Evolutionary conservation across 2,113 vertebrate genomes (phyloP).

Genomic region (Parotia lawesii): DNA sequence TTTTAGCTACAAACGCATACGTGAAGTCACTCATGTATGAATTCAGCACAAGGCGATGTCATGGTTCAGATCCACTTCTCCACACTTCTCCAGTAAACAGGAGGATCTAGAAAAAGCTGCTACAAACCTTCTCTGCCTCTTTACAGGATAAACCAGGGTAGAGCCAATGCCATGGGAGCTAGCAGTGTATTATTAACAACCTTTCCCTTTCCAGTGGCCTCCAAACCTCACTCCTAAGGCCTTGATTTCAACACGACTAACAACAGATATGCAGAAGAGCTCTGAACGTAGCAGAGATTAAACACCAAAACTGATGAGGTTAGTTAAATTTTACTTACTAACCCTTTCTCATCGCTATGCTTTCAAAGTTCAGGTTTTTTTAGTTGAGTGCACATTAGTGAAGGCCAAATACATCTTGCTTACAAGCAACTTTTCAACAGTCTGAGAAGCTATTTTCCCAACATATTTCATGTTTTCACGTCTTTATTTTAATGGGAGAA

Average conservation of each 20-base stretch:
- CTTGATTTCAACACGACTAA: accelerated
- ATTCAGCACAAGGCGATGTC: neutral
- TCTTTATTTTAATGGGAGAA: neutral
- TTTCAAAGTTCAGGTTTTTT: neutral
- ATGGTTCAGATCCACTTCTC: neutral
- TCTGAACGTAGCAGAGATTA: neutral
- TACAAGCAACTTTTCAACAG: neutral
- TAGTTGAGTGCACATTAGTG: neutral
- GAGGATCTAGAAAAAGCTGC: neutral
- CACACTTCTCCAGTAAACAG: neutral
- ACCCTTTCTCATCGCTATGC: neutral
- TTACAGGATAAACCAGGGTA: neutral
- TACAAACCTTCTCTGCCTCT: no score
- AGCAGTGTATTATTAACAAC: neutral
- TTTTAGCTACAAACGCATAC: accelerated
- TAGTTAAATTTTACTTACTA: neutral
- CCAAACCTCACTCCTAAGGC: neutral
- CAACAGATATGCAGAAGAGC: neutral
- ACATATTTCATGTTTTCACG: accelerated
- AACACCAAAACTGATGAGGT: neutral
- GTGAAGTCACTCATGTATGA: neutral
- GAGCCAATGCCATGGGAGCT: neutral
- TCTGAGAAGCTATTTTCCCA: neutral
- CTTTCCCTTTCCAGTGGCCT: neutral
- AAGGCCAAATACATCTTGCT: accelerated